Base-by-base conservation (phyloP, 2,888 invertebrate species). In the Chalcosyrphus nemorum region DNA sequence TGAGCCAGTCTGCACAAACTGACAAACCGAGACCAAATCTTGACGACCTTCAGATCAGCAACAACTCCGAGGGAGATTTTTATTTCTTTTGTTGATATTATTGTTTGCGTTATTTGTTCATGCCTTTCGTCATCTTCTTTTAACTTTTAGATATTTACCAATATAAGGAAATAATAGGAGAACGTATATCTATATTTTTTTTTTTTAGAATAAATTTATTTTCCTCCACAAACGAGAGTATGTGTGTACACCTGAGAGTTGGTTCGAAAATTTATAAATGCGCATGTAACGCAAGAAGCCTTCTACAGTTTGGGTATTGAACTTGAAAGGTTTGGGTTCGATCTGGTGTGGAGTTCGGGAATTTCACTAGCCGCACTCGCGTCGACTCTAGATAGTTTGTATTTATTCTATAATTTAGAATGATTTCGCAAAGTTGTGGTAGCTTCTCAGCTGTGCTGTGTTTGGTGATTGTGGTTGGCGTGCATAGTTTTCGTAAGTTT, bases 181-280 rank as follows among this genome's bases (percentile, higher is more conserved):
- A 77, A 66, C 59, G 45, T 66, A n/a, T n/a, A n/a, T n/a, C n/a
- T n/a, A n/a, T n/a, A 45, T n/a, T 41, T 9, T 50, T 38, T 56
- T 61, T 38, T 52, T 65, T 43, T 76, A 71, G 76, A 82, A 74
- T 84, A 65, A 80, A 84, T 84, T 80, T 80, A 80, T 70, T 74
- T 81, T 70, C 56, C 54, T 15, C 54, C 24, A 66, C 24, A 15
- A 35, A 19, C 7, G 21, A 15, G 38, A 6, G 52, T 45, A 35
- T n/a, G 45, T 9, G 21, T 32, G 32, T n/a, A 27, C 21, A 27
- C 52, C n/a, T 41, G 27, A 27, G 13, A 35, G 50, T 4, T n/a
- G 57, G 70, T 84, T 70, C 65, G 80, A 84, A 84, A 80, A 52
- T 78, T 84, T 80, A 84, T 84, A 84, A 84, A 84, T 84, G 70